These are phyloP conservation scores for Acrobasis repandana DNA, from an alignment of 2,888 invertebrate genomes.

Conservation along the genomic window DNA sequence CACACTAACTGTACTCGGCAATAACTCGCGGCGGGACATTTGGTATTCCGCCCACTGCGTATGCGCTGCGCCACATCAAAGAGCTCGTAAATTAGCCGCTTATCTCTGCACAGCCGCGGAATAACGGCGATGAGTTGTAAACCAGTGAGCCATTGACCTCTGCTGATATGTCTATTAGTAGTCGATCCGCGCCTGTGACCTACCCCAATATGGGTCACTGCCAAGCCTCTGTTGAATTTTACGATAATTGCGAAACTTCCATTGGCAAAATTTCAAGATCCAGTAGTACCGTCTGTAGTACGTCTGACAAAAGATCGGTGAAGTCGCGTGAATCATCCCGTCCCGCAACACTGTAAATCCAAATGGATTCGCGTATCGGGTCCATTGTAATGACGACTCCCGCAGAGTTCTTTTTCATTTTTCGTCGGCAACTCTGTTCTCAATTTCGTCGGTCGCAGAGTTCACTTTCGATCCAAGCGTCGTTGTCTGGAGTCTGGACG, in stretches of 20 bases:
- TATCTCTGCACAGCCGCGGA: conserved; percentile 42
- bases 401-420: conserved; percentile 52
- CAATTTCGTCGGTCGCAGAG: conserved; percentile 47
- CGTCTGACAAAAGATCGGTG: conserved; percentile 63
- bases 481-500: conserved; percentile 47
- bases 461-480: conserved; percentile 47
- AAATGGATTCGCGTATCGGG: conserved; percentile 39
- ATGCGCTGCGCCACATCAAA: conserved; percentile 48
- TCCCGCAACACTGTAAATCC: conserved; percentile 37
- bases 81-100: conserved; percentile 49
- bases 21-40: conserved; percentile 40
- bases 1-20: conserved; percentile 44
- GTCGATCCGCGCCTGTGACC: conserved; percentile 66
- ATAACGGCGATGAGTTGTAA: conserved; percentile 37
- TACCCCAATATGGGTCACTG: conserved; percentile 74
- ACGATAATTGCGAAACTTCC: conserved; percentile 75
- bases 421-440: conserved; percentile 40
- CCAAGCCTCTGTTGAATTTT: conserved; percentile 67
- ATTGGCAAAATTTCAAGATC: conserved; percentile 81
- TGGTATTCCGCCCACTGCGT: conserved; percentile 50
- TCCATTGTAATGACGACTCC: conserved; percentile 57
- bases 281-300: conserved; percentile 74
- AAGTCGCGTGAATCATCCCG: conserved; percentile 57
- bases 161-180: conserved; percentile 46
- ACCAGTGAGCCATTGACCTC: conserved; percentile 37